Conservation (phyloP, 1,140 invertebrate genomes). For the Saccostrea glomerata region DNA sequence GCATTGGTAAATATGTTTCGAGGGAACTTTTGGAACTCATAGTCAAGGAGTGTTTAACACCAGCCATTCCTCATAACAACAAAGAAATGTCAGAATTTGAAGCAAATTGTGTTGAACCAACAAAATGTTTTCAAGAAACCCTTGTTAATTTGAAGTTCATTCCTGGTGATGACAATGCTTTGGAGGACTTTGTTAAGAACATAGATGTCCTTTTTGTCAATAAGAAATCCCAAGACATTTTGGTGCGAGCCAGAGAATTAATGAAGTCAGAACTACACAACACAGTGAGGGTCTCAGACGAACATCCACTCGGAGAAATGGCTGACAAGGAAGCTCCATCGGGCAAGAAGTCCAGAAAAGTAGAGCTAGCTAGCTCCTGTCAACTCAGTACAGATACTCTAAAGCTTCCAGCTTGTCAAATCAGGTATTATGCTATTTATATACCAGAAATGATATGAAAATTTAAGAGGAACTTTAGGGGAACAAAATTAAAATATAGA, state of each 20-base stretch:
- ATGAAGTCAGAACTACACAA: slow-evolving; percentile 91
- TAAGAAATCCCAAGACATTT: slow-evolving; percentile 87
- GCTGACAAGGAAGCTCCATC: slow-evolving; percentile 53
- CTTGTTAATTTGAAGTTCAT: slow-evolving; percentile 80
- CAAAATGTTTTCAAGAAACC: slow-evolving; percentile 85
- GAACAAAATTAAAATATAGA: no score
- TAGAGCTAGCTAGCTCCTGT: slow-evolving; percentile 63
- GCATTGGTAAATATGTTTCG: slow-evolving; percentile 81
- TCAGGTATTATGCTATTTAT: slow-evolving; percentile 80
- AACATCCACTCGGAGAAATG: slow-evolving; percentile 66
- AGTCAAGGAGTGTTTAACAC: slow-evolving; percentile 87
- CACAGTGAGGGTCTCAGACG: slow-evolving; percentile 82
- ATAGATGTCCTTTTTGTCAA: slow-evolving; percentile 89
- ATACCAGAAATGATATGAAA: not conserved
- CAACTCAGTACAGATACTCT: slow-evolving; percentile 73
- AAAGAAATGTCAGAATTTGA: slow-evolving; percentile 85
- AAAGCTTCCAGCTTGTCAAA: slow-evolving; percentile 82
- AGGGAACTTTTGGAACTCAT: slow-evolving; percentile 84
- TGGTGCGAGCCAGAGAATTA: slow-evolving; percentile 85
- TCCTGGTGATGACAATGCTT: slow-evolving; percentile 78
- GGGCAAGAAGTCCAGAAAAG: slow-evolving; percentile 60
- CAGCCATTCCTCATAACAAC: slow-evolving; percentile 87
- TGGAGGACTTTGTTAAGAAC: slow-evolving; percentile 86
- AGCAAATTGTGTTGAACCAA: slow-evolving; percentile 80
- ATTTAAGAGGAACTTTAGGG: not conserved